Conservation (phyloP, 2,797 vertebrate species). For the Enteromius afrohamiltoni region DNA sequence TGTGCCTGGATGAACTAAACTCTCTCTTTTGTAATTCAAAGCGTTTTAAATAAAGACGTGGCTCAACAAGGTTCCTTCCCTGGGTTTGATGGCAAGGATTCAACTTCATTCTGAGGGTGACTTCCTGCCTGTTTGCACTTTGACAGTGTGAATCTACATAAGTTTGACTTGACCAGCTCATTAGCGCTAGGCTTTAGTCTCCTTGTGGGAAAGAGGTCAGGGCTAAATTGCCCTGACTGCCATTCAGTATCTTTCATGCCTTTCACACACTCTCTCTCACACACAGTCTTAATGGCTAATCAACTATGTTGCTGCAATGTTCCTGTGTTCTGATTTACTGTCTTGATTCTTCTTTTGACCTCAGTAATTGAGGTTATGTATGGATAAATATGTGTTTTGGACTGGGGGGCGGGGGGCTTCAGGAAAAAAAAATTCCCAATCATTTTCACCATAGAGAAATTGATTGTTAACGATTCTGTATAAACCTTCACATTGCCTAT, state of each 20-base stretch:
- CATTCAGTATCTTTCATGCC: conserved; percentile 38
- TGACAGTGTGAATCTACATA: conserved; percentile 18
- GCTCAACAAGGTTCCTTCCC: conserved; percentile 26
- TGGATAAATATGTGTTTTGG: conserved; percentile 5
- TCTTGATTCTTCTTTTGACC: conserved; percentile 26
- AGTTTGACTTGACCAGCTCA: conserved; percentile 43
- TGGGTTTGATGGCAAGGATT: conserved; percentile 19
- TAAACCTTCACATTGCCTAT: neutral
- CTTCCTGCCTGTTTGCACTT: conserved; percentile 20
- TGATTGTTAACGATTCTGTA: neutral
- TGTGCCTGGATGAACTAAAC: conserved; percentile 35
- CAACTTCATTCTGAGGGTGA: conserved; percentile 25
- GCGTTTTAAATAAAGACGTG: conserved; percentile 17
- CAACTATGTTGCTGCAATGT: conserved; percentile 18
- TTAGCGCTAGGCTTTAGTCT: conserved; percentile 45
- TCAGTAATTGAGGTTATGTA: neutral
- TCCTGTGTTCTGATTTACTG: conserved; percentile 29
- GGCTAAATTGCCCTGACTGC: conserved; percentile 36
- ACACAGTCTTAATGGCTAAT: conserved; percentile 24
- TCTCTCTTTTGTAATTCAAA: conserved; percentile 40
- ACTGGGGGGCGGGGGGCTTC: neutral
- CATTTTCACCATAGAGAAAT: neutral
- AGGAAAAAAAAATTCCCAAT: neutral
- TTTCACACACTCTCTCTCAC: neutral
- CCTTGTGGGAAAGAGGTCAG: conserved; percentile 37